Evolutionary conservation across 2,113 vertebrate genomes (phyloP).

Genomic region (Apaloderma vittatum): DNA sequence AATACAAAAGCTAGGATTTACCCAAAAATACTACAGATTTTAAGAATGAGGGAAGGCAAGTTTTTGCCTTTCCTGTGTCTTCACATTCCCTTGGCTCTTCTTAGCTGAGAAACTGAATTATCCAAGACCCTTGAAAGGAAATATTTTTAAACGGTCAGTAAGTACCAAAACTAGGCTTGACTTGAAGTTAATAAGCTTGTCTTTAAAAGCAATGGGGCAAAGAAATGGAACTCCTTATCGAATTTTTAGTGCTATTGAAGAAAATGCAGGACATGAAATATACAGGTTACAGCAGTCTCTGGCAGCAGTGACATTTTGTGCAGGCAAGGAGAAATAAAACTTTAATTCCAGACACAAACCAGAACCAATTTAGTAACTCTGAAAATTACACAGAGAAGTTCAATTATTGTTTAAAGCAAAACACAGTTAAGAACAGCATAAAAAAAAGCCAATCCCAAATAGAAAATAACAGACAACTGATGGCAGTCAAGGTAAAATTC

Average conservation of each 20-base stretch:
- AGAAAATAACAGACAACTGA: not conserved
- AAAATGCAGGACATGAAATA: not conserved
- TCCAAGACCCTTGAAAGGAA: not conserved
- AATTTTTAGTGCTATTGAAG: not conserved
- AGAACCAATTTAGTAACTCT: not conserved
- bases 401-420: not conserved
- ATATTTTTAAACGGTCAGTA: not conserved
- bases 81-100: not conserved
- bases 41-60: not conserved
- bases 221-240: not conserved
- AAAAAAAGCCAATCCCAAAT: not conserved
- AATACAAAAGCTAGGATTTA: not conserved
- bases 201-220: not conserved
- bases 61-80: not conserved
- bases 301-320: not conserved
- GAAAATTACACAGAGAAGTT: not conserved
- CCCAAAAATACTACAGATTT: not conserved
- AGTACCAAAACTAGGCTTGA: not conserved
- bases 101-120: not conserved
- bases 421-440: not conserved
- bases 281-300: accelerated
- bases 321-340: not conserved
- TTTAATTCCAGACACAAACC: not conserved
- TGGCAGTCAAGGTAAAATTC: not conserved
- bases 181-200: not conserved